Conservation (phyloP, 2,797 vertebrate species). For the Helarctos malayanus region DNA sequence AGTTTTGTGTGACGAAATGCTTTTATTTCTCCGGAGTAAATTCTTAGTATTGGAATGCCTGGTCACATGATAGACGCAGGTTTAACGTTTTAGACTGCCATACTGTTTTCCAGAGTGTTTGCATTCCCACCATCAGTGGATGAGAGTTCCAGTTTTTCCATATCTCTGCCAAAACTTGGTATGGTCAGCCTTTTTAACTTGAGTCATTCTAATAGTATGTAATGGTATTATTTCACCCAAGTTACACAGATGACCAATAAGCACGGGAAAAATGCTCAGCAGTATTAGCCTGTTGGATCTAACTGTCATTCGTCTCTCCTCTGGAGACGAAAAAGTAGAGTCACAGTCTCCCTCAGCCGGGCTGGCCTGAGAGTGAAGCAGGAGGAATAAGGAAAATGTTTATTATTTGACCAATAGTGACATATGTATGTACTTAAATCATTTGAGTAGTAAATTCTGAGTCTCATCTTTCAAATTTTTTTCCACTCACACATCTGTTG, state of each 20-base stretch:
- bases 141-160: not conserved
- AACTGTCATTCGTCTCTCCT: not conserved
- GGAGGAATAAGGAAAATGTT: not conserved
- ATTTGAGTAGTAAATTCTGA: not conserved
- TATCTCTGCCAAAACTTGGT: not conserved
- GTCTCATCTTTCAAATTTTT: slow-evolving; percentile 14
- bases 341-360: not conserved
- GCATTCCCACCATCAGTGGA: not conserved
- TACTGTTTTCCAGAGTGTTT: slow-evolving; percentile 6
- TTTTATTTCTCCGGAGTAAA: not conserved
- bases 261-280: not conserved
- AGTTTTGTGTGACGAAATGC: not conserved
- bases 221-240: not conserved
- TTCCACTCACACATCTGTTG: not conserved
- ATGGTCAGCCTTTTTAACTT: not conserved
- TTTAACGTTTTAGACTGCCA: not conserved
- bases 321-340: not conserved
- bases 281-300: not conserved
- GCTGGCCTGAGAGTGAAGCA: not conserved
- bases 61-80: not conserved
- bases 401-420: not conserved
- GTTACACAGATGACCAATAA: not conserved
- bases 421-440: not conserved
- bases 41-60: not conserved
- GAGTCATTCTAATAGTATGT: not conserved